Evolutionary conservation across 1,140 invertebrate genomes (phyloP).

Genomic region (Magallana ariakensis): DNA sequence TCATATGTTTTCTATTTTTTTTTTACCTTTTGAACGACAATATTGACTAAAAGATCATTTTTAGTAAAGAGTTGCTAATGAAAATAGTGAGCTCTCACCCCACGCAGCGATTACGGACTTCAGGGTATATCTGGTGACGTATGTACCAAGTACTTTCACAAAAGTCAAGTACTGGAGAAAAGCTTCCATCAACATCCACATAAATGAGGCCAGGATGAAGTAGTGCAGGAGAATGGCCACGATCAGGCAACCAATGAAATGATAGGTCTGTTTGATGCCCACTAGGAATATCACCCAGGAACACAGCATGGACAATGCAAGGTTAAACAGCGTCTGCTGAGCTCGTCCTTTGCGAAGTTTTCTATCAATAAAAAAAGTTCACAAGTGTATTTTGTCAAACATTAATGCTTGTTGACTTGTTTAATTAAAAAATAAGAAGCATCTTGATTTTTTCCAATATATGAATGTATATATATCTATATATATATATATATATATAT

Average conservation of each 20-base stretch:
- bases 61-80: too few species aligned
- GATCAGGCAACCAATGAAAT: slow-evolving; percentile 70
- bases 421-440: too few species aligned
- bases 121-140: slow-evolving; percentile 78
- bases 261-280: slow-evolving; percentile 73
- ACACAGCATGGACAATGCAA: slow-evolving; percentile 72
- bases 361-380: slow-evolving; percentile 60
- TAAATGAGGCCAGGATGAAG: slow-evolving; percentile 80
- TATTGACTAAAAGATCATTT: too few species aligned
- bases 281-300: slow-evolving; percentile 72
- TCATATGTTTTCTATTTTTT: background rate
- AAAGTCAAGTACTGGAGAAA: slow-evolving; percentile 80
- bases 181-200: slow-evolving; percentile 81
- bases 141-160: slow-evolving; percentile 80
- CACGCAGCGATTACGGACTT: slow-evolving; percentile 80
- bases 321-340: slow-evolving; percentile 76
- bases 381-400: too few species aligned
- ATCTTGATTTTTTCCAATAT: too few species aligned
- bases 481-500: too few species aligned
- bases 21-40: background rate
- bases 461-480: too few species aligned
- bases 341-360: slow-evolving; percentile 74
- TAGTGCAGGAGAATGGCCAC: slow-evolving; percentile 80
- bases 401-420: too few species aligned
- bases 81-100: slow-evolving; percentile 71